phyloP scores from a whole-genome alignment of 2,797 vertebrate genomes.

The Gymnothorax reevesii region DNA sequence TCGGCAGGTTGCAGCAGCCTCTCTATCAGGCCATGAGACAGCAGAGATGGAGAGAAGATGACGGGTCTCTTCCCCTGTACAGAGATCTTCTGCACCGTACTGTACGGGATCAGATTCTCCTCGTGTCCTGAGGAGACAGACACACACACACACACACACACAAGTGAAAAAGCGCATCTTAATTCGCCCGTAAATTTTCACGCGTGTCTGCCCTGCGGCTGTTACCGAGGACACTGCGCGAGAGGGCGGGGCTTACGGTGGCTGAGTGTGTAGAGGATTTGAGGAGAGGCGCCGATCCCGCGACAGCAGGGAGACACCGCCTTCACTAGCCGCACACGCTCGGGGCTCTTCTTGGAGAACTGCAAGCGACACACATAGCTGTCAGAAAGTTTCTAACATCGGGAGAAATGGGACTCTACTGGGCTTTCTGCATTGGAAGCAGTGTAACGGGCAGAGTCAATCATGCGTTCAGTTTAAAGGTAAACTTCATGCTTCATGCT shows the following conservation, averaged over 20 bases:
- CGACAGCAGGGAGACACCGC: slow-evolving; percentile 62
- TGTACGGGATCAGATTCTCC: slow-evolving; percentile 83
- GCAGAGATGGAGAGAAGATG: slow-evolving; percentile 82
- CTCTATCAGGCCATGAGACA: slow-evolving; percentile 83
- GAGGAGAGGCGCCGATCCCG: slow-evolving; percentile 54
- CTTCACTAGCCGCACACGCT: slow-evolving; percentile 82
- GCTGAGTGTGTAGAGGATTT: slow-evolving; percentile 71
- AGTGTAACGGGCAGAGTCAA: background rate
- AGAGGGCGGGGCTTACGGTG: slow-evolving; percentile 65
- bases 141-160: slow-evolving; percentile 2
- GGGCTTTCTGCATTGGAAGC: too few relatives aligned
- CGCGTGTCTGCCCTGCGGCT: background rate
- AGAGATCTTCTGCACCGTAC: slow-evolving; percentile 78
- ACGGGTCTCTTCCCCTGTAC: slow-evolving; percentile 78
- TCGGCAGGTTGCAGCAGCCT: slow-evolving; percentile 79
- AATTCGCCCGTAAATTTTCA: background rate
- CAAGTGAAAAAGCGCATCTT: background rate
- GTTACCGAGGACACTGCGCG: background rate
- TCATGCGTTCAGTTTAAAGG: background rate
- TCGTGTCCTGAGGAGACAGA: slow-evolving; percentile 63
- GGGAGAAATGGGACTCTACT: too few relatives aligned
- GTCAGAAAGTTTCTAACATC: too few relatives aligned
- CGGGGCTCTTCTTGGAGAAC: slow-evolving; percentile 77
- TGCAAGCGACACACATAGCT: slow-evolving; percentile 42
- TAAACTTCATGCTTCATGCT: background rate